Evolutionary conservation across 2,113 vertebrate genomes (phyloP).

Genomic region (Alectura lathami): DNA sequence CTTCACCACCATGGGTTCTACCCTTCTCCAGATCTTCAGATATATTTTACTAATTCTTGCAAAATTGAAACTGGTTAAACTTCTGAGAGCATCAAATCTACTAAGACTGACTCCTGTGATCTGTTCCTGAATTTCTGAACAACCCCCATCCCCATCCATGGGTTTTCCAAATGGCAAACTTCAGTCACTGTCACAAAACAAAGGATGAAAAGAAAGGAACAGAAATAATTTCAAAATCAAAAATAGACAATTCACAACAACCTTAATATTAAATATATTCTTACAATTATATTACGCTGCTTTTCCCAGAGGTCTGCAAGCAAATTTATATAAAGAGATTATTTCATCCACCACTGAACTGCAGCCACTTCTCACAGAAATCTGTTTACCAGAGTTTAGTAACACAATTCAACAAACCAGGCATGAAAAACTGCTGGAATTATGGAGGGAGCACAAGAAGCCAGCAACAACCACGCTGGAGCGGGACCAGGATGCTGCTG

Average conservation of each 20-base stretch:
- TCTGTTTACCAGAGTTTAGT: slow-evolving; percentile 41
- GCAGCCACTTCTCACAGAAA: slow-evolving; percentile 63
- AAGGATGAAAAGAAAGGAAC: neutral
- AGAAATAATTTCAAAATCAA: neutral
- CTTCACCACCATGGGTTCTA: neutral
- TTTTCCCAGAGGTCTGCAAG: slow-evolving; percentile 47
- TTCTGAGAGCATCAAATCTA: neutral
- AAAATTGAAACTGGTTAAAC: neutral
- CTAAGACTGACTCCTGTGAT: neutral
- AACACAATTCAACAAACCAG: slow-evolving; percentile 20
- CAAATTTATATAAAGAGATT: slow-evolving; percentile 62
- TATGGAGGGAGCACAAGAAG: neutral
- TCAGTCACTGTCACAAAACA: neutral
- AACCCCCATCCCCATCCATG: neutral
- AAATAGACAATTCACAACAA: slow-evolving; percentile 23
- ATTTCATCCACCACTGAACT: slow-evolving; percentile 70
- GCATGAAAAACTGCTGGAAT: neutral
- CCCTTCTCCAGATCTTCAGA: neutral
- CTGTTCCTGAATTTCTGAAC: neutral
- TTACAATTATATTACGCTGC: slow-evolving; percentile 36
- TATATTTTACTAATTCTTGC: neutral
- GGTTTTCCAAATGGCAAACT: neutral
- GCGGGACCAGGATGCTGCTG: neutral
- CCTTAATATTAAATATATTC: slow-evolving; percentile 70
- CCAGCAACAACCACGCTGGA: neutral